Percentiles rank a stretch among this genome's conserved stretches.
Conservation (phyloP, 2,797 vertebrate genomes). For the Sarcoramphus papa region DNA sequence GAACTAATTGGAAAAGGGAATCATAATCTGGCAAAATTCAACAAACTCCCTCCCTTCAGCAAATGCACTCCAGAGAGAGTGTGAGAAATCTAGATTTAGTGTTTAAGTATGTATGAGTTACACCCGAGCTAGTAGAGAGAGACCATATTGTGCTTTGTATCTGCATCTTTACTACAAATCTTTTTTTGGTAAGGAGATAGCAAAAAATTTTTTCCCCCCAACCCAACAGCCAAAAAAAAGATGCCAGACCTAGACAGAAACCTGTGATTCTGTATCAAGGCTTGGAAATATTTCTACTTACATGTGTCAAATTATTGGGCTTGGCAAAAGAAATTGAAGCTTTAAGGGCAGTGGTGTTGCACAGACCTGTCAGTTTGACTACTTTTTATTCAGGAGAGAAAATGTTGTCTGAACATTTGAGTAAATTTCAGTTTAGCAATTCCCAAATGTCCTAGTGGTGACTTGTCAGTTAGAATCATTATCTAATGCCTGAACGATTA, state of each 20-base stretch:
- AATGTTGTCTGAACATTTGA: not conserved
- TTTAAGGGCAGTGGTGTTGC: not conserved
- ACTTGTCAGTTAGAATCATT: not conserved
- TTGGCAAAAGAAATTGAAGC: not conserved
- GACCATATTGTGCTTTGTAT: not conserved
- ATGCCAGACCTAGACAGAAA: not conserved
- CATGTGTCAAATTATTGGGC: not conserved
- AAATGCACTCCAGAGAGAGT: not conserved
- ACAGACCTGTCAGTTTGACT: not conserved
- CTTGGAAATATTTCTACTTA: not conserved
- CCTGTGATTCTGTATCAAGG: not conserved
- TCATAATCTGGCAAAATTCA: slow-evolving; percentile 62
- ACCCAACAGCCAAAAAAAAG: not conserved
- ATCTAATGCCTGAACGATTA: not conserved
- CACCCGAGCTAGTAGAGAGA: not conserved
- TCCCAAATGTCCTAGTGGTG: not conserved
- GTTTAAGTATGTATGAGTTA: slow-evolving; percentile 21
- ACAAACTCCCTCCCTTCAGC: slow-evolving; percentile 23
- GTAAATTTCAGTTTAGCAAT: not conserved
- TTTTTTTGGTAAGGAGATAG: not conserved
- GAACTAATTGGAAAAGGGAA: slow-evolving; percentile 65
- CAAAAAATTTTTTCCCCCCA: not conserved
- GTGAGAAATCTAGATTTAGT: slow-evolving; percentile 20
- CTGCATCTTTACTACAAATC: not conserved
- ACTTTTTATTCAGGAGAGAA: not conserved